Evolutionary conservation across 92 coral and sea anemone genomes (phyloP).

Genomic region (Epizoanthus fatuus): DNA sequence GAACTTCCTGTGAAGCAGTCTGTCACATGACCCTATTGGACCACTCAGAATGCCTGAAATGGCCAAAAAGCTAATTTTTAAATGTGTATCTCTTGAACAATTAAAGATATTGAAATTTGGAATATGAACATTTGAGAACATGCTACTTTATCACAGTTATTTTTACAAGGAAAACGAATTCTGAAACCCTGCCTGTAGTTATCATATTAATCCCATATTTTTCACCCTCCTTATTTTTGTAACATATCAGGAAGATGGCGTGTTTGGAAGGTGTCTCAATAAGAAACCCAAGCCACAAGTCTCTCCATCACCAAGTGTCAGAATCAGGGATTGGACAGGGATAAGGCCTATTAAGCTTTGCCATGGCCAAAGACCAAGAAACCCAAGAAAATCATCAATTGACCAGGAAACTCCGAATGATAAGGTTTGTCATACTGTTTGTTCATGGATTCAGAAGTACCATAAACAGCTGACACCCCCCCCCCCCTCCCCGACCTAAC

Average conservation of each 20-base stretch:
- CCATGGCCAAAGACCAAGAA: conserved; percentile 90
- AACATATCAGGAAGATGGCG: conserved; percentile 72
- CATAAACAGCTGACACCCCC: too few species aligned
- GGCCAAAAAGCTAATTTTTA: too few species aligned
- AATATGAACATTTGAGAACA: too few species aligned
- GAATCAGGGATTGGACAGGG: conserved; percentile 79
- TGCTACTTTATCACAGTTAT: too few species aligned
- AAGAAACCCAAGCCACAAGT: conserved; percentile 65
- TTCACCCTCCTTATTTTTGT: background rate
- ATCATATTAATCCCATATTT: background rate
- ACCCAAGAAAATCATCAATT: conserved; percentile 1
- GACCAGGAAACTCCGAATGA: background rate
- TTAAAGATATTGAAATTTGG: too few species aligned
- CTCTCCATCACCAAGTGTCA: conserved; percentile 63
- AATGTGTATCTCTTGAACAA: too few species aligned
- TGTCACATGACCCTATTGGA: too few species aligned
- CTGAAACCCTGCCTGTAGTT: background rate
- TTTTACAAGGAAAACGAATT: too few species aligned
- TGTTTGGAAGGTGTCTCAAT: conserved; percentile 88
- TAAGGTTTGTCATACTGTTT: conserved; percentile 13
- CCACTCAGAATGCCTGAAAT: too few species aligned
- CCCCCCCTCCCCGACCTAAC: too few species aligned
- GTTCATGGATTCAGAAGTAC: too few species aligned
- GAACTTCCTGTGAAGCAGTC: too few species aligned
- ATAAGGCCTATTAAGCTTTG: conserved; percentile 88